Conservation (phyloP, 2,797 vertebrate genomes). For the Passerculus sandwichensis region DNA sequence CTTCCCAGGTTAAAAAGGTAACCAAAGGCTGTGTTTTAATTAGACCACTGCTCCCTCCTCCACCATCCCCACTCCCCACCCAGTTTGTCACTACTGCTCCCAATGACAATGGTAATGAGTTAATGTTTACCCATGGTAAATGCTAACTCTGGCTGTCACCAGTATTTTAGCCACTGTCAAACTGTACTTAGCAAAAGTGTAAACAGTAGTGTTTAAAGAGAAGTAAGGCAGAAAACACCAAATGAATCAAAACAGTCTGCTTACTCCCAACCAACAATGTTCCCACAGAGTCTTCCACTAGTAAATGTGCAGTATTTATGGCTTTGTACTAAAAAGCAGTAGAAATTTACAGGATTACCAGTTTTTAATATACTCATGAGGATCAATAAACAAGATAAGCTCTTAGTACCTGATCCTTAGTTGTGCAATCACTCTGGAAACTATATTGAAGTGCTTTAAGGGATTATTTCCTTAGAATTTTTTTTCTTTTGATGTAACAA, state of each 20-base stretch:
- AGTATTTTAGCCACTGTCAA: not conserved
- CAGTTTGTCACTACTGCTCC: not conserved
- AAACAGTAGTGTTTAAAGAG: not conserved
- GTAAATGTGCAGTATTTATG: not conserved
- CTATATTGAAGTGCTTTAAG: not conserved
- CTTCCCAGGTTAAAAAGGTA: not conserved
- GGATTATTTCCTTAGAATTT: not conserved
- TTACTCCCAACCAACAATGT: not conserved
- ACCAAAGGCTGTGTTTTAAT: not conserved
- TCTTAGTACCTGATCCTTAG: not conserved
- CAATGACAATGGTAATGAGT: not conserved
- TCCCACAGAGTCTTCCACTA: not conserved
- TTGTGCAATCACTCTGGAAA: not conserved
- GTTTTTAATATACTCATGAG: not conserved
- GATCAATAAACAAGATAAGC: not conserved
- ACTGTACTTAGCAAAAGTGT: not conserved
- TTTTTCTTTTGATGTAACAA: not conserved
- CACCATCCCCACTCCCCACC: not conserved
- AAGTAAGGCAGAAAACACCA: accelerated
- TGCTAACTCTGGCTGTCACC: not conserved
- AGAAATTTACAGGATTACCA: not conserved
- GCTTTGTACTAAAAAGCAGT: not conserved
- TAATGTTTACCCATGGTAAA: not conserved
- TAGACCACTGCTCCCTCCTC: not conserved
- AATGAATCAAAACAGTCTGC: not conserved